phyloP scores from a whole-genome alignment of 2,888 invertebrate species.

The Cosmopolites sordidus region DNA sequence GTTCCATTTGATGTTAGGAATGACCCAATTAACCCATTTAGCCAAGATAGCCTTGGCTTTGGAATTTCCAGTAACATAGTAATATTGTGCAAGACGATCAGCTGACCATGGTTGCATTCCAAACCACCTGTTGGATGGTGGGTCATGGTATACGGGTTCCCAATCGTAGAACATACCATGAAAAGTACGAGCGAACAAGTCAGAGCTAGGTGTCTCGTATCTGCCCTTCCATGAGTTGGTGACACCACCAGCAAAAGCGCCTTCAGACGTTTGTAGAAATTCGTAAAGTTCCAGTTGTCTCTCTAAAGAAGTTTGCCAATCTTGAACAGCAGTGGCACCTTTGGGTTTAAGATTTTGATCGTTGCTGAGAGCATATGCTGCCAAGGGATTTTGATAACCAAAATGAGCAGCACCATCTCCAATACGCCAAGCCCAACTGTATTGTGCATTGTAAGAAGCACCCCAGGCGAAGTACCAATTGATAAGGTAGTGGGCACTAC shows the following conservation, averaged over 20 bases:
- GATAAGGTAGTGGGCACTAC: slow-evolving; percentile 32
- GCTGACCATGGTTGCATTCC: slow-evolving; percentile 35
- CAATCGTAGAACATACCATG: slow-evolving; percentile 35
- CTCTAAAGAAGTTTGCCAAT: slow-evolving; percentile 31
- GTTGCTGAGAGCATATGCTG: slow-evolving; percentile 29
- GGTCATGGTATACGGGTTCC: slow-evolving; percentile 35
- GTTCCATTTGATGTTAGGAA: slow-evolving; percentile 24
- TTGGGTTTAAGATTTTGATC: slow-evolving; percentile 30
- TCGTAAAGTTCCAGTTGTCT: slow-evolving; percentile 34
- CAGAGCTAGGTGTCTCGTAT: slow-evolving; percentile 30
- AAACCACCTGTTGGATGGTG: slow-evolving; percentile 35
- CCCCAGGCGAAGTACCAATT: slow-evolving; percentile 35
- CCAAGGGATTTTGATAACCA: slow-evolving; percentile 34
- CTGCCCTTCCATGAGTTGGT: slow-evolving; percentile 34
- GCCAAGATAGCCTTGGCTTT: slow-evolving; percentile 28
- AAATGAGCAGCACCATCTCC: slow-evolving; percentile 34
- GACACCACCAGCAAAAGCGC: slow-evolving; percentile 34
- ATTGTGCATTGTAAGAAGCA: slow-evolving; percentile 25
- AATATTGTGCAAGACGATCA: slow-evolving; percentile 34
- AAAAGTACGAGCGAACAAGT: slow-evolving; percentile 30
- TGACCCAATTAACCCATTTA: slow-evolving; percentile 33
- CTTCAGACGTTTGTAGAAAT: slow-evolving; percentile 31
- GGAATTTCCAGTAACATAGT: slow-evolving; percentile 31
- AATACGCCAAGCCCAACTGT: slow-evolving; percentile 34
- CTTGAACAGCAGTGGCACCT: slow-evolving; percentile 29